Evolutionary conservation across 1,140 invertebrate species (phyloP), one percentile per base, ranked within the genome.

Genomic region (Drosophila orosa): DNA sequence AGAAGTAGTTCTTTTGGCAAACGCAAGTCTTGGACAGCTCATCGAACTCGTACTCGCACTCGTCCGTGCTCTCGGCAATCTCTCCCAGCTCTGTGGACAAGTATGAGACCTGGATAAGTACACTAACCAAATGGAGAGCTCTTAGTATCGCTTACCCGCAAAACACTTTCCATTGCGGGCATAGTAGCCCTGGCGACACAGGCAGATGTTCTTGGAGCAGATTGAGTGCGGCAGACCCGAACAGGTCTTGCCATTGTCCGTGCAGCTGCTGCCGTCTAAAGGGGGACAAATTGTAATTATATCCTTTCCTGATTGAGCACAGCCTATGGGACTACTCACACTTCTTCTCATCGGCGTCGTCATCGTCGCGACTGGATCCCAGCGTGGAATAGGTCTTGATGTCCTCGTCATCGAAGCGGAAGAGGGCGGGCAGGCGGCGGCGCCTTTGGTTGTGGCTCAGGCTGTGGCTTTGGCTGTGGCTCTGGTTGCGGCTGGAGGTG

Each of bases 1-100:
- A 92, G 48, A 92, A 92, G 62, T 80, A 90, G 44, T 92, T 92
- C 73, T 79, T 91, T 90, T 91, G 85, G 89, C 91, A 92, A 80
- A 81, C 73, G 59, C 91, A 92, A 65, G 81, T 90, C 76, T 90
- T 91, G 48, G 91, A 78, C 58, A 75, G 22, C 7, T 83, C 63
- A 74, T 92, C 87, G 44, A 83, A 91, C 75, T 80, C 73, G 60
- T 86, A 78, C 62, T 90, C 91, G 62, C 90, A 92, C 59, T 90
- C 87, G n/a, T 90, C 78, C 33, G 76, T 78, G 66, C 90, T 91
- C 74, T 92, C 89, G 27, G 91, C 91, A 83, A 91, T 90, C 84
- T 92, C 90, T 3, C 91, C 90, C n/a, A 92, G 72, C 68, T 92
- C 91, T 91, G 39, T 3, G 17, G 10, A 47, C 12, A 10, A 33